These are phyloP conservation scores for Monopterus albus DNA, from an alignment of 2,113 vertebrate species.

Conservation along the genomic window DNA sequence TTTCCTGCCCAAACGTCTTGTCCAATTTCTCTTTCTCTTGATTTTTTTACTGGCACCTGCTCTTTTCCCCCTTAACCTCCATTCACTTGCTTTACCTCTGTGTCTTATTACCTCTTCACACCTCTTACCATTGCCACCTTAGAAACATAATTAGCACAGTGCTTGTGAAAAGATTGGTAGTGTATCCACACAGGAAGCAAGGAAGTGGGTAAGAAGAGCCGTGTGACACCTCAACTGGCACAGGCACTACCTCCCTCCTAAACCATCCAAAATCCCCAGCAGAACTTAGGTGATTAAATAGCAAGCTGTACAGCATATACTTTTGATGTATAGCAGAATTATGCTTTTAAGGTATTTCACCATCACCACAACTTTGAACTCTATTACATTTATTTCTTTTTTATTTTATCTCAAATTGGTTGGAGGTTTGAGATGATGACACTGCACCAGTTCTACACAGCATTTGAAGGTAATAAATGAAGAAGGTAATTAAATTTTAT, in stretches of 20 bases:
- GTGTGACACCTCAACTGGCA: constrained; percentile 64
- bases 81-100: constrained; percentile 1
- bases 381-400: constrained; percentile 64
- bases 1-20: constrained; percentile 21
- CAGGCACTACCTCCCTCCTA: constrained; percentile 49
- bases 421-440: constrained; percentile 35
- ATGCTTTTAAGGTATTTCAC: constrained; percentile 69
- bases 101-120: constrained; percentile 40
- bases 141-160: constrained; percentile 68
- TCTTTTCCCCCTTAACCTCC: constrained; percentile 6
- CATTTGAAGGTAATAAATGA: constrained; percentile 29
- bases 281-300: constrained; percentile 74
- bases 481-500: neutral
- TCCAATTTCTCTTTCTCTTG: constrained; percentile 23
- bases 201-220: constrained; percentile 34
- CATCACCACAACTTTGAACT: constrained; percentile 52
- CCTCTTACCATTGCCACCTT: constrained; percentile 47
- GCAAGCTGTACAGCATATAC: constrained; percentile 53
- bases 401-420: constrained; percentile 52
- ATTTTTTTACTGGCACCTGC: constrained; percentile 16
- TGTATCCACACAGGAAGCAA: constrained; percentile 25
- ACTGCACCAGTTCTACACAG: constrained; percentile 26
- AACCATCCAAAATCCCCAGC: constrained; percentile 54
- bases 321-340: constrained; percentile 63
- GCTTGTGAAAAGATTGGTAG: constrained; percentile 45